Conservation (phyloP, 2,113 vertebrate species). For the Catagonus wagneri region DNA sequence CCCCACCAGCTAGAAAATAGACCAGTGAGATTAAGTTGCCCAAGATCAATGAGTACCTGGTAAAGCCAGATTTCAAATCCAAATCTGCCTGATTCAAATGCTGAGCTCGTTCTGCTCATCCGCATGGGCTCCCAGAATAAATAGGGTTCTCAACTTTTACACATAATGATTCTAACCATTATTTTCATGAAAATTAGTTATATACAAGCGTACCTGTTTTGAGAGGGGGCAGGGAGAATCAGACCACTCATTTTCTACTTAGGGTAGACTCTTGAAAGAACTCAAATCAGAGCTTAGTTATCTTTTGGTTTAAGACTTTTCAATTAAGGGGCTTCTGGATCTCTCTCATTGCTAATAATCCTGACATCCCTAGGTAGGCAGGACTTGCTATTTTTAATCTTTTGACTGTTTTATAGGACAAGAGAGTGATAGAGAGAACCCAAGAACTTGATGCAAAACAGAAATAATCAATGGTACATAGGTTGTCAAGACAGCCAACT, state of each 20-base stretch:
- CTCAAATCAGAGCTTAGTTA: neutral
- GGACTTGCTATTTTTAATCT: neutral
- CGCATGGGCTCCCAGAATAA: neutral
- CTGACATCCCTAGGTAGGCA: neutral
- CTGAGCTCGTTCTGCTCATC: neutral
- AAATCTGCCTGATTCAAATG: neutral
- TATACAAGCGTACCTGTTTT: neutral
- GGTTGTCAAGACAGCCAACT: neutral
- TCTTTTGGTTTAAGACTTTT: neutral
- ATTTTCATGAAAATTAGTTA: neutral
- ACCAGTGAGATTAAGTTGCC: neutral
- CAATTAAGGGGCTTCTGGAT: neutral
- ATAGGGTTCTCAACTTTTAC: neutral
- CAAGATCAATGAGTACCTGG: neutral
- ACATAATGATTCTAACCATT: neutral
- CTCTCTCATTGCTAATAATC: neutral
- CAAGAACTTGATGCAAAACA: neutral
- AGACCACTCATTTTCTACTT: neutral
- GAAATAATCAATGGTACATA: neutral
- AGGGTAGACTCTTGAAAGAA: neutral
- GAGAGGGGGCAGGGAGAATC: neutral
- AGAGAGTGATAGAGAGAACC: neutral
- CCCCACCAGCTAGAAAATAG: neutral
- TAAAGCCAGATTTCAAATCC: conserved; percentile 35
- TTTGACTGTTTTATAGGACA: neutral